A percentile compares a stretch with the other conserved stretches of the same genome.
Conservation (phyloP, 2,888 invertebrate genomes). For the Drosophila fulvimacula region DNA sequence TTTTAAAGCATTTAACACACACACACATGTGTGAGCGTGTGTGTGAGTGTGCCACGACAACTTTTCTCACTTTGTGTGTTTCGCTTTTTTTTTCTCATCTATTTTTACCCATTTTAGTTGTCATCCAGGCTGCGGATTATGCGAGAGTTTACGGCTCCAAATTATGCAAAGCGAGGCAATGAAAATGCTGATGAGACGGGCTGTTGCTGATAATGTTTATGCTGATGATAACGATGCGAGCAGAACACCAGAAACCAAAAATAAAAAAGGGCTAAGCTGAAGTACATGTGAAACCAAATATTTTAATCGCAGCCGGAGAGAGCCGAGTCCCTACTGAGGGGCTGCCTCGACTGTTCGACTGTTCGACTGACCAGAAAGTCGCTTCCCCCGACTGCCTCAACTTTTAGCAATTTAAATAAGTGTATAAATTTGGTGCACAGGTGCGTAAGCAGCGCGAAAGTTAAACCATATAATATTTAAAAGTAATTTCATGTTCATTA, state of each 20-base stretch:
- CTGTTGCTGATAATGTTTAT: constrained; percentile 42
- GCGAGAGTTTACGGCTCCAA: constrained; percentile 72
- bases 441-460: constrained; percentile 53
- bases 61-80: constrained; percentile 49
- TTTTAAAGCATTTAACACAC: constrained; percentile 66
- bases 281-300: constrained; percentile 22
- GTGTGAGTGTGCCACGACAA: constrained; percentile 29
- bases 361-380: constrained; percentile 16
- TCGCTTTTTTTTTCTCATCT: neutral
- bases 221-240: constrained; percentile 43
- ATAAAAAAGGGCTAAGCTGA: constrained; percentile 17
- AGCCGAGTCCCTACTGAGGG: neutral
- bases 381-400: constrained; percentile 1
- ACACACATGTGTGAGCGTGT: neutral
- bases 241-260: constrained; percentile 24
- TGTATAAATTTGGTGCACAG: constrained; percentile 38
- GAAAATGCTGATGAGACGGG: constrained; percentile 42
- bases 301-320: constrained; percentile 60
- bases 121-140: constrained; percentile 68
- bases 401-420: constrained; percentile 45
- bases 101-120: constrained; percentile 60
- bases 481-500: constrained; percentile 45
- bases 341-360: constrained; percentile 30
- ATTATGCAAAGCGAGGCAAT: constrained; percentile 66
- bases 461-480: constrained; percentile 34